These are phyloP conservation scores for Menura novaehollandiae DNA, from an alignment of 2,113 vertebrate genomes.

Conservation along the genomic window DNA sequence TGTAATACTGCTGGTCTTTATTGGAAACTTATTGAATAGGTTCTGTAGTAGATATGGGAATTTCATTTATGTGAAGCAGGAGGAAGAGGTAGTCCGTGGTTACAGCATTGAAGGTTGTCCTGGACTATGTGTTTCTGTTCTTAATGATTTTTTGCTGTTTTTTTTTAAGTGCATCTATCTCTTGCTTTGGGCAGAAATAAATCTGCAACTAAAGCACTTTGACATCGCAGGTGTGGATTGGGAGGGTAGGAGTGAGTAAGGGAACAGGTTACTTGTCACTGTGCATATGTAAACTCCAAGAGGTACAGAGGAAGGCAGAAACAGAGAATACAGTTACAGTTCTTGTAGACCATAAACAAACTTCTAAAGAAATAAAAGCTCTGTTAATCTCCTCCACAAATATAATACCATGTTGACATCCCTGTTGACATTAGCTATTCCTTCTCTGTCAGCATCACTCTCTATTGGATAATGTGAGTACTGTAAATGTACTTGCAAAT, in stretches of 20 bases:
- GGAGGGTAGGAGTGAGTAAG: not conserved
- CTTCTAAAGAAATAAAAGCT: not conserved
- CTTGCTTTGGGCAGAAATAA: not conserved
- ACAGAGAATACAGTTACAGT: not conserved
- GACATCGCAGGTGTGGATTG: not conserved
- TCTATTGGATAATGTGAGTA: not conserved
- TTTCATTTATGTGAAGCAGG: not conserved
- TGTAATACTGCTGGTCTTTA: not conserved
- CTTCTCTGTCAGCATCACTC: not conserved
- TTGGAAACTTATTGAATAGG: not conserved
- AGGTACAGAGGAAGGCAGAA: not conserved
- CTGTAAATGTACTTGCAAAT: not conserved
- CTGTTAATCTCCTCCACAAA: not conserved
- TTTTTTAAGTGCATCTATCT: not conserved
- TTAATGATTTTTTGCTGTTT: not conserved
- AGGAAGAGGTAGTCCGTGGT: not conserved
- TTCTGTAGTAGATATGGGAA: not conserved
- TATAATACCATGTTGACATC: not conserved
- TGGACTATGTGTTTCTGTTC: not conserved
- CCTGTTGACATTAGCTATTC: not conserved
- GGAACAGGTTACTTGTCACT: not conserved
- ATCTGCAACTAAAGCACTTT: not conserved
- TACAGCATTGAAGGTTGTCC: not conserved
- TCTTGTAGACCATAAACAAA: not conserved
- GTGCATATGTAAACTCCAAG: not conserved